A percentile compares a stretch with the other conserved stretches of the same genome.
Conservation (phyloP, 2,797 vertebrate species). For the Xyrichtys novacula region DNA sequence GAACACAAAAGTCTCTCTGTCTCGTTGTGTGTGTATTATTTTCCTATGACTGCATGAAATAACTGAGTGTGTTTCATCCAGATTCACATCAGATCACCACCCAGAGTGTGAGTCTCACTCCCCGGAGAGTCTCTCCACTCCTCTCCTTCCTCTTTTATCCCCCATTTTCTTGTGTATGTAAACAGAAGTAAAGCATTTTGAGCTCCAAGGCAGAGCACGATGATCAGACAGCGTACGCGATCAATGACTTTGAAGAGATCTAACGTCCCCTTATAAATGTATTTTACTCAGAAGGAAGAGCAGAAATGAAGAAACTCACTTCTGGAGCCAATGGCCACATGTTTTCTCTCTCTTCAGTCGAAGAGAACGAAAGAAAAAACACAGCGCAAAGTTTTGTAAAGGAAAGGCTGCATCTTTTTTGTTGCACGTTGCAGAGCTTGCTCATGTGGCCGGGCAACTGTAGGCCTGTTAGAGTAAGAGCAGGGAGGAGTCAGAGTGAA, state of each 20-base stretch:
- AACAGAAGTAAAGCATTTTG: slow-evolving; percentile 73
- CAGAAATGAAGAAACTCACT: slow-evolving; percentile 60
- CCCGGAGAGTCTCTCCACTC: slow-evolving; percentile 54
- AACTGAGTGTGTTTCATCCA: slow-evolving; percentile 63
- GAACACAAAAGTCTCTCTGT: slow-evolving; percentile 9
- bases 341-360: slow-evolving; percentile 49
- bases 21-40: slow-evolving; percentile 41
- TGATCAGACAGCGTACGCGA: slow-evolving; percentile 63
- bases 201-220: slow-evolving; percentile 53
- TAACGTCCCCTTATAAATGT: slow-evolving; percentile 56
- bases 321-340: slow-evolving; percentile 61
- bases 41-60: slow-evolving; percentile 38
- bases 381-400: slow-evolving; percentile 33
- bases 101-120: slow-evolving; percentile 55
- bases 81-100: slow-evolving; percentile 59
- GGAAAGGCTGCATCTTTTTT: slow-evolving; percentile 27
- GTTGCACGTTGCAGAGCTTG: slow-evolving; percentile 2
- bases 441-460: neutral
- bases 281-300: slow-evolving; percentile 57
- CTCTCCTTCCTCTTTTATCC: slow-evolving; percentile 68
- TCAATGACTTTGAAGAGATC: slow-evolving; percentile 72
- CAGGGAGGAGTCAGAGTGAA: slow-evolving; percentile 44
- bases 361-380: slow-evolving; percentile 20
- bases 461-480: slow-evolving; percentile 9
- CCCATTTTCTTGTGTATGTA: slow-evolving; percentile 67